Base-by-base conservation (phyloP, 2,113 vertebrate genomes). In the Hydrolagus affinis region DNA sequence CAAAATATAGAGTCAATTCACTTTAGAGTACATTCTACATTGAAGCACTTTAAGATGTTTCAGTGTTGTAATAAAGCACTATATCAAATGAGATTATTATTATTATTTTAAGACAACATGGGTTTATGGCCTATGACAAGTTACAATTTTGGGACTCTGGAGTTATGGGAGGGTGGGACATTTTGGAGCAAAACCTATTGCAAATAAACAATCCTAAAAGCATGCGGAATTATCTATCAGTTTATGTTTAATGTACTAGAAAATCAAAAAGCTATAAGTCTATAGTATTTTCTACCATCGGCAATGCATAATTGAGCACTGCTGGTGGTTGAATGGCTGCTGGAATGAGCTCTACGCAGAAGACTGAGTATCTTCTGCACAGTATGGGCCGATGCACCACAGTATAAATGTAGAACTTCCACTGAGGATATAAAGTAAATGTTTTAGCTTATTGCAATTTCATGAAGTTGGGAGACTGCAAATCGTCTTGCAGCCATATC, bases 191-290 rank as follows among this genome's bases (percentile, higher is more conserved):
- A 8, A 0, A 23, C 19, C 15, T 19, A 64, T 64, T 83, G 19
- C 62, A 83, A 66, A 21, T 69, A 69, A 44, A 83, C 66, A 68
- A 62, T 30, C 25, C 28, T 8, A 83, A 83, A 44, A 1, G 66
- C 28, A 83, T 83, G 8, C 66, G 60, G 62, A 66, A 66, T 83
- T 83, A 83, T 66, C 25, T 83, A 30, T 83, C 62, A 66, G 62
- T 68, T 83, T 66, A 83, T 83, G 78, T 32, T 83, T 83, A 83
- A 83, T 66, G 62, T 83, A 66, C 28, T 66, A 68, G 78, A 83
- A 83, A 83, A 66, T 83, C 62, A 10, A 68, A 83, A 68, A 12
- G 32, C 6, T 62, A 64, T 66, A 66, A 83, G 78, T 32, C 62
- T 28, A 64, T 3, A 68, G 62, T 28, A 83, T 83, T 68, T 83